These are phyloP conservation scores for Chirona hameri DNA, from an alignment of 2,888 invertebrate genomes.

Conservation along the genomic window DNA sequence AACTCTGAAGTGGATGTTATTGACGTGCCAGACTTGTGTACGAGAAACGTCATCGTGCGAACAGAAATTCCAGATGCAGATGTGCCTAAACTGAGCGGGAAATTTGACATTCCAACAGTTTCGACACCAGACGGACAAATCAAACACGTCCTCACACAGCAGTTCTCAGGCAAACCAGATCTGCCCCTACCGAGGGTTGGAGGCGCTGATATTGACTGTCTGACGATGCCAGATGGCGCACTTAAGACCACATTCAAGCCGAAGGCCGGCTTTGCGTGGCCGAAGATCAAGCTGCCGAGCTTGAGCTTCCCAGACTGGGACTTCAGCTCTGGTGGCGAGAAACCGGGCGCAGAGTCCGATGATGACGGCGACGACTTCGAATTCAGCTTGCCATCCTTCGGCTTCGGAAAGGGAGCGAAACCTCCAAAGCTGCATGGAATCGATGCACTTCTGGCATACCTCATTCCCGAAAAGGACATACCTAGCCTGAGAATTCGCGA, in stretches of 20 bases:
- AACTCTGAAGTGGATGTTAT: neutral
- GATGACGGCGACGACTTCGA: neutral
- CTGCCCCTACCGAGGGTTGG: conserved; percentile 32
- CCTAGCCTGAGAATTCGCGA: neutral
- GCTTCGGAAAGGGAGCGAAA: neutral
- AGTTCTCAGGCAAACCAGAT: conserved; percentile 28
- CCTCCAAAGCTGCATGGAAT: neutral
- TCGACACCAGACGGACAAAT: neutral
- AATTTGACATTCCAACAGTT: neutral
- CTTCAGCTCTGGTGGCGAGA: neutral
- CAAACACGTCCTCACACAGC: neutral
- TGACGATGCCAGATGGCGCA: conserved; percentile 13
- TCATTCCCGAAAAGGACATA: neutral
- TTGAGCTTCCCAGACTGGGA: neutral
- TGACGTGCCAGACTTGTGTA: neutral
- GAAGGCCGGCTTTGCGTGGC: neutral
- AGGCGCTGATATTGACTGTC: conserved; percentile 32
- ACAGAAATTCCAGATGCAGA: neutral
- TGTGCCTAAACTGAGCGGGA: neutral
- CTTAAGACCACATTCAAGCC: neutral
- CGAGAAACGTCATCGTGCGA: neutral
- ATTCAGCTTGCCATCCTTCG: neutral
- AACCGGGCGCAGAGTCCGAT: neutral
- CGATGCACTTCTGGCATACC: neutral
- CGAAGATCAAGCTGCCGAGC: neutral